Base-by-base conservation (phyloP, 2,797 vertebrate species). In the Allobates femoralis region DNA sequence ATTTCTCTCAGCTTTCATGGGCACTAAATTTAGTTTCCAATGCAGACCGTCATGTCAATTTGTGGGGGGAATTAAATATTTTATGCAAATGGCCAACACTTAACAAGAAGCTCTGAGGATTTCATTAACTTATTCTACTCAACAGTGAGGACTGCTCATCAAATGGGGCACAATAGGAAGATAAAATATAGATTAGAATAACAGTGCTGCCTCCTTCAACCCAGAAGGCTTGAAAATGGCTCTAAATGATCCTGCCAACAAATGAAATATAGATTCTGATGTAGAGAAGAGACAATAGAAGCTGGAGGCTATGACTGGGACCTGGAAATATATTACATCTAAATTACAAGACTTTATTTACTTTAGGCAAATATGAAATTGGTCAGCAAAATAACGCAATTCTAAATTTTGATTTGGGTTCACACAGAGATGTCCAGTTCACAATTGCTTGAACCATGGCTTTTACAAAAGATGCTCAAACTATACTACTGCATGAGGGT, bases 21-120 rank as follows among this genome's bases (percentile, higher is more conserved):
- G 37, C 66, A 69, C 78, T 88, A 88, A 85, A 81, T 88, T 88
- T 88, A 81, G 83, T 85, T 76, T 85, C 34, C 58, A 51, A 55
- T 67, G 28, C 86, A 77, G 79, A 51, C 83, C 71, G 7, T 88
- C 78, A 50, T 88, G 87, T 85, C 87, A 88, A 64, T 75, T 84
- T 76, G 83, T 81, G 46, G 87, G 82, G 67, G 60, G 78, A 53
- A 88, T 85, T 81, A 88, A 85, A 85, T 77, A 85, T 88, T 81
- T 88, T 85, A 88, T 83, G 78, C 10, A 81, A 77, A 76, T 88
- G 46, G 46, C 69, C 58, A 79, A 81, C 19, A 79, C 81, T 79
- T 88, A 81, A 67, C 34, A 88, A 75, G 85, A 32, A 79, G 53
- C 34, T 58, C 34, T 46, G 62, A 51, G 58, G 73, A 71, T 84